These are phyloP conservation scores for Eurystomus gularis DNA, from an alignment of 2,113 vertebrate species.

Conservation along the genomic window DNA sequence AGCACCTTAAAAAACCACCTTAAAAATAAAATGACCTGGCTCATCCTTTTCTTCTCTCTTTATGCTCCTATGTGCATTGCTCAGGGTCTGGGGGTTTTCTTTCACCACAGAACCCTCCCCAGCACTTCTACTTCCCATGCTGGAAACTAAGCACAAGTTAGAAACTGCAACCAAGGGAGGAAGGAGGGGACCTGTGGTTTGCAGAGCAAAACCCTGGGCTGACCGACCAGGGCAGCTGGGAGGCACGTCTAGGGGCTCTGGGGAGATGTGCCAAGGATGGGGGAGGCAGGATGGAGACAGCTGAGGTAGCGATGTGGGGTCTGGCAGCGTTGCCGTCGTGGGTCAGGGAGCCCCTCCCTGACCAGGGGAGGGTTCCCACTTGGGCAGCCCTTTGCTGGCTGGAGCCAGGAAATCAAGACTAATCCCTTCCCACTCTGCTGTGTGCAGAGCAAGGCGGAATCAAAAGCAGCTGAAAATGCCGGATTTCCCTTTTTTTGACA, in stretches of 20 bases:
- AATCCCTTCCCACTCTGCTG: conserved; percentile 5
- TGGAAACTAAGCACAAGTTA: neutral
- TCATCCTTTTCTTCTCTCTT: neutral
- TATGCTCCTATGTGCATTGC: fast-evolving
- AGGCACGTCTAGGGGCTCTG: neutral
- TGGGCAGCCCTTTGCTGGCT: neutral
- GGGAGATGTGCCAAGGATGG: neutral
- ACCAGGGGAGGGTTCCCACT: fast-evolving
- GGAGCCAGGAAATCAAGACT: neutral
- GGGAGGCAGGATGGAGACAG: neutral
- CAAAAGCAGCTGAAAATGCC: conserved; percentile 38
- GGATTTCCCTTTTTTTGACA: conserved; percentile 9
- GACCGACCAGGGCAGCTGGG: neutral
- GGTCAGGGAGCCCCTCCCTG: neutral
- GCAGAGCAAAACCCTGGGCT: neutral
- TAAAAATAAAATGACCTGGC: neutral
- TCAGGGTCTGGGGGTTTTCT: neutral
- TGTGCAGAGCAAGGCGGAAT: neutral
- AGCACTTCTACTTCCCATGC: neutral
- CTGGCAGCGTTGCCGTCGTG: neutral
- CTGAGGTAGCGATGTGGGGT: neutral
- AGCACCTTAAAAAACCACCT: neutral
- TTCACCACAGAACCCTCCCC: neutral
- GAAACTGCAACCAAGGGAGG: neutral
- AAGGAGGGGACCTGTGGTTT: neutral